These are phyloP conservation scores for Archegozetes longisetosus DNA, from an alignment of 1,140 invertebrate species.

Conservation along the genomic window DNA sequence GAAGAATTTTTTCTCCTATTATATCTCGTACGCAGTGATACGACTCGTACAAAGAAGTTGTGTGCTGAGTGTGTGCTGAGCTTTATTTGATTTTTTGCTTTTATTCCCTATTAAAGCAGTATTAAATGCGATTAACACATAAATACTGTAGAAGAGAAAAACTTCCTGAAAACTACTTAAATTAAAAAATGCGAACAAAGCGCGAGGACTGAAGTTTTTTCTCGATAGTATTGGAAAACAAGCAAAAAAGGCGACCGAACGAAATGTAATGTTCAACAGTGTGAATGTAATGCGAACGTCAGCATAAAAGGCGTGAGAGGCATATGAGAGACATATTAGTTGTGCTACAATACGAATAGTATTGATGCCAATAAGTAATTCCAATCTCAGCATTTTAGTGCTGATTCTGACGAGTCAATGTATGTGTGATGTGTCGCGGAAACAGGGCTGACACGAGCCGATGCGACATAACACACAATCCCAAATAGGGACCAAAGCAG, in stretches of 20 bases:
- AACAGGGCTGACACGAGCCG: neutral
- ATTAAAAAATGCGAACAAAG: neutral
- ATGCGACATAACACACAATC: neutral
- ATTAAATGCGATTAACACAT: neutral
- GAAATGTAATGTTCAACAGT: neutral
- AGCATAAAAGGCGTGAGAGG: neutral
- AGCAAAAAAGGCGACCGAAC: neutral
- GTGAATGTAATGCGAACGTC: neutral
- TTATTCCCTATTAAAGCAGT: neutral
- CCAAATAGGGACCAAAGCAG: neutral
- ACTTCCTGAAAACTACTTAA: neutral
- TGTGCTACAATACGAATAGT: neutral
- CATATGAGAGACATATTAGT: neutral
- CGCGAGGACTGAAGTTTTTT: neutral
- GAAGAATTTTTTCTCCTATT: no score
- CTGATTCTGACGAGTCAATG: neutral
- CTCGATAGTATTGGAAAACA: neutral
- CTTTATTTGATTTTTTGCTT: no score
- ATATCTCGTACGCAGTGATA: no score
- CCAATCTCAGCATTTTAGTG: neutral
- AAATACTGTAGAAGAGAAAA: neutral
- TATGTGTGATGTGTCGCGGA: neutral
- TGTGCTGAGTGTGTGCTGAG: no score
- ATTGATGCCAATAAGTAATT: neutral
- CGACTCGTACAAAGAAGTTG: no score